Evolutionary conservation across 1,140 invertebrate species (phyloP), one percentile per base, ranked within the genome.

Genomic region (Whitmania pigra): DNA sequence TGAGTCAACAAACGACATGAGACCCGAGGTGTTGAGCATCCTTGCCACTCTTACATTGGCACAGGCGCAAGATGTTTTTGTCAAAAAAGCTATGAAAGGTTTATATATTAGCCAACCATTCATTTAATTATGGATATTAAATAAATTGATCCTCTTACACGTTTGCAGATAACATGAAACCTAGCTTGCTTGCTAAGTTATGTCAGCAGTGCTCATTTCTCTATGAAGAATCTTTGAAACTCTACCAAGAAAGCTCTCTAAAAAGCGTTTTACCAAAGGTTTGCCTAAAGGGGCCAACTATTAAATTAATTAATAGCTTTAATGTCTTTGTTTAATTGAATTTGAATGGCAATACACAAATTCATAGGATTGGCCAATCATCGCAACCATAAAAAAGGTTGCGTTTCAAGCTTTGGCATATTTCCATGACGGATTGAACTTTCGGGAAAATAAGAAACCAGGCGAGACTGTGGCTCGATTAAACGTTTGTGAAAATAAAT

Each of bases 1-100:
- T 82, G 94, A 98, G 77, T 92, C 93, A 6, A 97, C 94, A 0
- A 90, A 92, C 6, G 96, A 99, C 83, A 85, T 99, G 73, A 89
- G 88, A 80, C 91, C 93, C 13, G 95, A 98, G 74, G 92, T 92
- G 5, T 84, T 99, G 17, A 85, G 85, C 71, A 90, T 92, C 53
- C 83, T 99, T 17, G 86, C 89, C 31, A 84, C 88, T 20, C 82
- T 99, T 57, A 97, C 97, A 93, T 82, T 98, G 0, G 94, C 96
- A 13, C 94, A 99, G 82, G 95, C 93, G 0, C 95, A 99, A 84
- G 96, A 99, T 84, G 89, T 94, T 72, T 93, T 98, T 80, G 93
- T 93, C 67, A 86, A 89, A 73, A 99, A 99, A 84, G 93, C 93
- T 36, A 89, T 93, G 71, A 87, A 89, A 80, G 92, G 91, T 92